Conservation (phyloP, 2,113 vertebrate species). For the Cercopithecus mona region DNA sequence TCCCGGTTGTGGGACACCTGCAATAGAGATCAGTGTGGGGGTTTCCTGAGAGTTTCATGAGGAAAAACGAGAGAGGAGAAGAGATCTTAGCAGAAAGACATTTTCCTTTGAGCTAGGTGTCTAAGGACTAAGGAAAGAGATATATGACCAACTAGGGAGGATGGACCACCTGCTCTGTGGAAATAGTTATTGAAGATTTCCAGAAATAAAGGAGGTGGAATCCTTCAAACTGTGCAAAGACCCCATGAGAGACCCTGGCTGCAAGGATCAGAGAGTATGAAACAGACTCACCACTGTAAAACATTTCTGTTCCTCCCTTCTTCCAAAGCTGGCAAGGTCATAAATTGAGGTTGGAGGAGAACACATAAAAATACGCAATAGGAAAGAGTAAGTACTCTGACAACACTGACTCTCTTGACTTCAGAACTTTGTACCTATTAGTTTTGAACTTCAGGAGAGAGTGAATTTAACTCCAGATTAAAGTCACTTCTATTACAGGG, state of each 20-base stretch:
- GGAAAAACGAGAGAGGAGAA: not conserved
- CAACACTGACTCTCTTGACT: not conserved
- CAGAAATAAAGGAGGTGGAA: not conserved
- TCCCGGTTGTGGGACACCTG: not conserved
- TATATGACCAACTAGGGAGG: not conserved
- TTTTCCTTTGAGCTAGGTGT: not conserved
- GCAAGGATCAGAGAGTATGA: not conserved
- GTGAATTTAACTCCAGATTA: not conserved
- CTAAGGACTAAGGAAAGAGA: not conserved
- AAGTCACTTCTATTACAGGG: not conserved
- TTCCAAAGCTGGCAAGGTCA: not conserved
- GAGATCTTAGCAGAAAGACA: not conserved
- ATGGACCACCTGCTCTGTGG: accelerated
- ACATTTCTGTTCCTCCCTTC: not conserved
- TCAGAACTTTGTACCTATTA: not conserved
- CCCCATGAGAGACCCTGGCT: not conserved
- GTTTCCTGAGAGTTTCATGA: not conserved
- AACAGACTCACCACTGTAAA: not conserved
- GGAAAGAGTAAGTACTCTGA: not conserved
- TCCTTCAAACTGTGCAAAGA: not conserved
- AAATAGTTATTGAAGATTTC: not conserved
- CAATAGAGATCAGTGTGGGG: not conserved
- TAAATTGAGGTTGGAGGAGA: not conserved
- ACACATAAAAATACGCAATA: not conserved
- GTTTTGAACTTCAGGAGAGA: not conserved